Base-by-base conservation (phyloP, 2,888 invertebrate species). In the Syrphus vitripennis region DNA sequence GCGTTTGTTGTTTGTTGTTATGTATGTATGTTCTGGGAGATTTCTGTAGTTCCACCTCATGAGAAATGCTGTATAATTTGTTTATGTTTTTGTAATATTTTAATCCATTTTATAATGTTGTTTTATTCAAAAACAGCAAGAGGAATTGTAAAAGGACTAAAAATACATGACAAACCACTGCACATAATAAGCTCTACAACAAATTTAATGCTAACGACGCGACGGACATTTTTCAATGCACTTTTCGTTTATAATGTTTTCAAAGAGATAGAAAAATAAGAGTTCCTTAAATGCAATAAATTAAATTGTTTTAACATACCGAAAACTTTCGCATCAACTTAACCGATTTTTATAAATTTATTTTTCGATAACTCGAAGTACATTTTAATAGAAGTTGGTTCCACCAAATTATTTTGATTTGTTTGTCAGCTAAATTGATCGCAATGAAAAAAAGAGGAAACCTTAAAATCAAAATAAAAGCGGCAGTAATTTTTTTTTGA, bases 91-190 rank as follows among this genome's bases (percentile, higher is more conserved):
- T 69, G 48, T 61, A 69, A 21, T 14, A 59, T 78, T 83, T 78
- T 37, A 67, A 83, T 79, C 57, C 31, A 12, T 50, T 69, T 69
- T 31, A 37, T 14, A n/a, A 37, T 45, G 53, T 79, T 69, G 31
- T 83, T 83, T 69, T 55, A 74, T 79, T 78, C 45, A n/a, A 6
- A 59, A n/a, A 70, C 71, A 70, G 1, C 1, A n/a, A 34, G 9
- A 71, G 63, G n/a, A 45, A 55, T 69, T 55, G 61, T 50, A 21
- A 40, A 59, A 48, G 53, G 37, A 69, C 53, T 63, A 72, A 69
- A 61, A 9, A 61, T 26, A 12, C 57, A 29, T 26, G 45, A 45
- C 24, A 55, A 53, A 9, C 55, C 40, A 42, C 24, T 42, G 29
- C 53, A 74, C 16, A 24, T 3, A 57, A 19, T 42, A 24, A 4